Base-by-base conservation (phyloP, 2,797 vertebrate species). In the Eleutherodactylus coqui region DNA sequence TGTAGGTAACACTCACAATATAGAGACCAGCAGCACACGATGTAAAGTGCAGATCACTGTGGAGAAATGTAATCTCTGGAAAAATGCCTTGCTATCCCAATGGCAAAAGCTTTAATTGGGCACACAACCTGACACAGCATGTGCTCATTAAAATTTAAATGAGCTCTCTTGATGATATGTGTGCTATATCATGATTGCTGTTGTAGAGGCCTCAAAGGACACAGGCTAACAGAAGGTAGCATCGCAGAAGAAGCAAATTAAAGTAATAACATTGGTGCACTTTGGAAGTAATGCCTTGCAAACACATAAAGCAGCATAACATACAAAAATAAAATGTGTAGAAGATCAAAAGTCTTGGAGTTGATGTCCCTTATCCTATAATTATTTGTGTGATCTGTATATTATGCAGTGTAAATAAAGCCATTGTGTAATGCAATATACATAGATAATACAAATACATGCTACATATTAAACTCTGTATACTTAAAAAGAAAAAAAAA, bases 111-210 rank as follows among this genome's bases (percentile, higher is more conserved):
- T 81, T 87, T 84, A 84, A 84, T 85, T 84, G 86, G 82, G 82
- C 55, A 80, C 82, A 85, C 77, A 87, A 85, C 82, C 82, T 85
- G 82, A 85, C 86, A 69, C 86, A 84, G 77, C 77, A 79, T 81
- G 82, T 84, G 86, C 82, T 84, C 86, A 87, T 87, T 85, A 87
- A 87, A 85, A 87, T 85, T 87, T 75, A 84, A 87, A 84, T 87
- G 76, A 87, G 76, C 64, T 84, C 86, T 87, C 77, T 80, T 87
- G 80, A 86, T 86, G 85, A 84, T 85, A 87, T 84, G 82, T 84
- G 82, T 69, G 69, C 77, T 55, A 84, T 87, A 85, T 87, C 76
- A 80, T 87, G 82, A 75, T 67, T 80, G 86, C 76, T 27, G 55
- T 80, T 67, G 86, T 84, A 45, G 45, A 86, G 72, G 60, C 76